Percentiles rank a stretch among this genome's conserved stretches.
phyloP scores from a whole-genome alignment of 1,140 invertebrate genomes.

The Hylyphantes graminicola region DNA sequence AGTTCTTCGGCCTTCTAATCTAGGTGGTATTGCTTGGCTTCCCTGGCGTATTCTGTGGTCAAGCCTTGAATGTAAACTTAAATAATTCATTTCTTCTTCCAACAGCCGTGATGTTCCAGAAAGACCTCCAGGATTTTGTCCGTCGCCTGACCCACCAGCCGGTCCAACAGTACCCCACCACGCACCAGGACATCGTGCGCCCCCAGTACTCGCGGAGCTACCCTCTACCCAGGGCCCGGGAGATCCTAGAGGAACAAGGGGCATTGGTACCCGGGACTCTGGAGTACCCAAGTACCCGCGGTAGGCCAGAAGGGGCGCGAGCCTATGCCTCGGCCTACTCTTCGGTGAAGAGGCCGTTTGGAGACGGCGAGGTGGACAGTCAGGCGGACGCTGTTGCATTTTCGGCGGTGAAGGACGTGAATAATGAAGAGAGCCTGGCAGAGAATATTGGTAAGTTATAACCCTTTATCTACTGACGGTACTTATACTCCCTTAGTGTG shows the following conservation, averaged over 20 bases:
- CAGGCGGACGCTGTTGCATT: constrained; percentile 5
- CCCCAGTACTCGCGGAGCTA: constrained; percentile 5
- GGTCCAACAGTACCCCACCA: constrained; percentile 4
- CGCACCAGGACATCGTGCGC: constrained; percentile 12
- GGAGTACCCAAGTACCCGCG: constrained; percentile 23
- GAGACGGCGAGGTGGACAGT: background rate
- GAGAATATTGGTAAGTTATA: constrained; percentile 11
- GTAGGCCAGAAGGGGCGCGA: background rate
- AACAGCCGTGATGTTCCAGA: constrained; percentile 21
- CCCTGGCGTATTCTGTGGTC: too few relatives aligned
- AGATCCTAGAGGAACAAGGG: too few relatives aligned
- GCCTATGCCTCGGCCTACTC: constrained; percentile 26
- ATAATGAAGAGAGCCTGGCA: constrained; percentile 33
- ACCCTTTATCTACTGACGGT: too few relatives aligned
- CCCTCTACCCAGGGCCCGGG: background rate
- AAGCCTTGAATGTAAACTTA: background rate
- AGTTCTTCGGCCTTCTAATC: too few relatives aligned
- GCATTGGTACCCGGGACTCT: background rate
- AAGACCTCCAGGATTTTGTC: constrained; percentile 40
- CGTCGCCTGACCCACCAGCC: constrained; percentile 28
- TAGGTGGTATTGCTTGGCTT: too few relatives aligned
- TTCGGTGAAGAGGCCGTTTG: constrained; percentile 22
- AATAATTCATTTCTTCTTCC: constrained; percentile 1
- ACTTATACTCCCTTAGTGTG: too few relatives aligned
- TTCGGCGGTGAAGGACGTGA: constrained; percentile 32